A percentile compares a stretch with the other conserved stretches of the same genome.
Conservation (phyloP, 2,113 vertebrate species). For the Boulengeromyrus knoepffleri region DNA sequence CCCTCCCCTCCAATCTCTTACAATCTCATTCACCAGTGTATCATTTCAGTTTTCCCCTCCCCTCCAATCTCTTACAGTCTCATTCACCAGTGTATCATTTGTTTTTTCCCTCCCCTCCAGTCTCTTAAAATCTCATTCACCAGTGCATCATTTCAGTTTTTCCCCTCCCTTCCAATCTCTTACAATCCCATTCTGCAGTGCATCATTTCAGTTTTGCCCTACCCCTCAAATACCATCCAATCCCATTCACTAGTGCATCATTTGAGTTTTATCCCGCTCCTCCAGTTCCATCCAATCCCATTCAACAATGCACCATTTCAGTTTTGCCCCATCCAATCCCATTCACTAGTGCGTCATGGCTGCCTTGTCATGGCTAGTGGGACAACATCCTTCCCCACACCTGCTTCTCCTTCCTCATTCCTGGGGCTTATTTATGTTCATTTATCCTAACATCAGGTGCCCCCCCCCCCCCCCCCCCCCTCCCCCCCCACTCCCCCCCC, state of each 20-base stretch:
- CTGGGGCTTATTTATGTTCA: constrained; percentile 19
- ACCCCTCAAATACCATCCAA: neutral
- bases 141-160: neutral
- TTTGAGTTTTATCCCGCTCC: neutral
- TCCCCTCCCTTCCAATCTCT: neutral
- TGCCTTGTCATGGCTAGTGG: neutral
- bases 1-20: neutral
- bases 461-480: too few relatives aligned
- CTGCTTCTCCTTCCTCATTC: neutral
- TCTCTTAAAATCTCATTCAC: neutral
- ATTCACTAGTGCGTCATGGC: neutral
- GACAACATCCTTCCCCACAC: constrained; percentile 14
- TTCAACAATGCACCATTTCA: neutral
- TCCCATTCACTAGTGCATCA: neutral
- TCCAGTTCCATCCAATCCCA: neutral
- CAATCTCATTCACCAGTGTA: neutral
- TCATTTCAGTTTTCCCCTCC: neutral
- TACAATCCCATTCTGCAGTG: neutral
- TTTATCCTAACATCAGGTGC: constrained; percentile 25
- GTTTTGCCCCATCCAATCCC: neutral
- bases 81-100: neutral
- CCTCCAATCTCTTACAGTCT: neutral
- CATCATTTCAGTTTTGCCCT: neutral
- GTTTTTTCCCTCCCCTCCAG: neutral
- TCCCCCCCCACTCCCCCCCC: too few relatives aligned